Evolutionary conservation across 2,113 vertebrate genomes (phyloP), one percentile per base, ranked within the genome.

Genomic region (Pollachius pollachius): DNA sequence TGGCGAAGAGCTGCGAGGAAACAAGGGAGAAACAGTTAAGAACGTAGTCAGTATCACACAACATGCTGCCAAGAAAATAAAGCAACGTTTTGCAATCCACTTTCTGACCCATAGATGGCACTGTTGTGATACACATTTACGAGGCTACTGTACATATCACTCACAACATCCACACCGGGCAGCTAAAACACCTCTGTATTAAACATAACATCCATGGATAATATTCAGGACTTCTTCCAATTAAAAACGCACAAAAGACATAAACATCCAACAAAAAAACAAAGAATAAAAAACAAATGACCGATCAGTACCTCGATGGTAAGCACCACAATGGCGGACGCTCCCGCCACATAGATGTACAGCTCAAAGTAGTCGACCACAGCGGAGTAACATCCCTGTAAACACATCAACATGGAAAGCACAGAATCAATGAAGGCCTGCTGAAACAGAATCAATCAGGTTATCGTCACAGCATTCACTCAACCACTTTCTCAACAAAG

Each of bases 261-360:
- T 5, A 60, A 7, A 58, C 4, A 69, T 12, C 17, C n/a, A 7
- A 30, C 65, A 69, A 78, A 68, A 2, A 48, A n/a, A 6, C 34
- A 64, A 48, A 48, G 2, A 5, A 59, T 68, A 68, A 62, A 62
- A 61, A 18, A 9, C 6, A 25, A 75, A 58, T 48, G 19, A 62
- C 48, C 75, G 25, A 18, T 62, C 78, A 1, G 41, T 90, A 98
- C 97, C 95, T 98, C 96, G 2, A 97, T 94, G 58, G 95, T 95
- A 87, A 98, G 68, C 68, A 98, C 94, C 15, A 96, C 95, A 0
- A 98, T 97, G 84, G 94, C 93, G 9, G 98, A 92, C 0, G 95
- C 96, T 88, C 95, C 95, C 0, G 95, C 95, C 64, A 96, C 93
- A 82, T 98, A 98, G 84, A 97, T 95, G 1, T 97, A 97, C 0